phyloP scores from a whole-genome alignment of 1,140 invertebrate genomes.

The Drosophila nebulosa region DNA sequence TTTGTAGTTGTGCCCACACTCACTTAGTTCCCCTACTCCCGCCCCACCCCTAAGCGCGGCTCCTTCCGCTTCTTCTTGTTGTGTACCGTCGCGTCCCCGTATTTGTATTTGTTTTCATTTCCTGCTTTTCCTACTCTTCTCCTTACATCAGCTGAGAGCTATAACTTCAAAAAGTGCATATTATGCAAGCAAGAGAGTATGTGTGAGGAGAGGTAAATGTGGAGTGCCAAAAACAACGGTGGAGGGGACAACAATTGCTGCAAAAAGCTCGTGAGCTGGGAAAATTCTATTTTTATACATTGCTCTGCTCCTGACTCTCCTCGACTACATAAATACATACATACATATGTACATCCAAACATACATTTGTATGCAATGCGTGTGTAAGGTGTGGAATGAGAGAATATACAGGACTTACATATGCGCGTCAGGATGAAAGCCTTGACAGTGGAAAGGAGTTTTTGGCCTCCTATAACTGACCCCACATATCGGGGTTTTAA shows the following conservation, averaged over 20 bases:
- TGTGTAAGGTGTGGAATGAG: no score
- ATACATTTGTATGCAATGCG: no score
- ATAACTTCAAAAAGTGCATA: background rate
- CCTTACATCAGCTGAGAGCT: conserved; percentile 7
- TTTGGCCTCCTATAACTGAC: no score
- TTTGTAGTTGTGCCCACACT: background rate
- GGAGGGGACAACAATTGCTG: background rate
- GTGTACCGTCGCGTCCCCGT: background rate
- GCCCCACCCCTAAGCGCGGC: background rate
- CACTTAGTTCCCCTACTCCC: background rate
- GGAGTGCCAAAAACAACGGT: background rate
- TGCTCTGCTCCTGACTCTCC: background rate
- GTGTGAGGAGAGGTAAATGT: background rate
- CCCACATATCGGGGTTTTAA: no score
- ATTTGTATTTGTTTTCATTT: background rate
- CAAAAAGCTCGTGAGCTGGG: background rate
- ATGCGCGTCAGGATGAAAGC: no score
- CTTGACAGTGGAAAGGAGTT: no score
- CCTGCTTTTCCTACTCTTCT: background rate
- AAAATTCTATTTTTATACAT: conserved; percentile 3
- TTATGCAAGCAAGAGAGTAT: conserved; percentile 9
- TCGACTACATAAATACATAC: background rate
- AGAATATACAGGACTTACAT: no score
- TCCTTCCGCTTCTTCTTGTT: conserved; percentile 13
- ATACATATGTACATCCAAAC: background rate